Conservation (phyloP, 2,797 vertebrate species). For the Lithobates pipiens region DNA sequence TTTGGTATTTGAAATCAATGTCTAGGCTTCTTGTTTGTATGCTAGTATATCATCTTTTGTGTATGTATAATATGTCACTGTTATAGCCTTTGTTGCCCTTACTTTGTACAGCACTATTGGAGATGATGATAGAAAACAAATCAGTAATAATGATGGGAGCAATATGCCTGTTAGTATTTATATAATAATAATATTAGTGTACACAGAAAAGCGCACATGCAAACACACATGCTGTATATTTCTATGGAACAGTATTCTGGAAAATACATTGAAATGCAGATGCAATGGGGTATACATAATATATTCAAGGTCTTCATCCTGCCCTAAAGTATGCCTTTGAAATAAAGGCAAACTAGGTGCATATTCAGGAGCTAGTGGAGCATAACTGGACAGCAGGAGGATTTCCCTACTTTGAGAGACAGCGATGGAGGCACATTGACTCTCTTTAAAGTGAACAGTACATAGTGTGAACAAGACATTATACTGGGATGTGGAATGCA, state of each 20-base stretch:
- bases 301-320: constrained; percentile 6
- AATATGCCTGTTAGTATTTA: not conserved
- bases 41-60: not conserved
- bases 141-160: not conserved
- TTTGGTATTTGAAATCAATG: not conserved
- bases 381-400: constrained; percentile 52
- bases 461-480: constrained; percentile 47
- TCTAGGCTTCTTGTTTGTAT: too few relatives aligned
- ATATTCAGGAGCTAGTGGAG: constrained; percentile 58
- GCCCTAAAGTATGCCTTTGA: constrained; percentile 45
- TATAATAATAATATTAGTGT: not conserved
- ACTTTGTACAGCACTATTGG: not conserved
- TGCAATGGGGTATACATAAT: constrained; percentile 36
- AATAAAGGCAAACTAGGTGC: constrained; percentile 59
- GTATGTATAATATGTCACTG: not conserved
- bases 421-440: constrained; percentile 43
- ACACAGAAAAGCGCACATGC: not conserved
- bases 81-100: not conserved
- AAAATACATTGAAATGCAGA: not conserved
- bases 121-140: not conserved
- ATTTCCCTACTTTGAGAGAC: constrained; percentile 52
- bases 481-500: constrained; percentile 38
- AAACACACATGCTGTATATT: not conserved
- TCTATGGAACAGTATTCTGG: not conserved
- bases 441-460: constrained; percentile 48